Base-by-base conservation (phyloP, 2,797 vertebrate species). In the Lepus townsendii region DNA sequence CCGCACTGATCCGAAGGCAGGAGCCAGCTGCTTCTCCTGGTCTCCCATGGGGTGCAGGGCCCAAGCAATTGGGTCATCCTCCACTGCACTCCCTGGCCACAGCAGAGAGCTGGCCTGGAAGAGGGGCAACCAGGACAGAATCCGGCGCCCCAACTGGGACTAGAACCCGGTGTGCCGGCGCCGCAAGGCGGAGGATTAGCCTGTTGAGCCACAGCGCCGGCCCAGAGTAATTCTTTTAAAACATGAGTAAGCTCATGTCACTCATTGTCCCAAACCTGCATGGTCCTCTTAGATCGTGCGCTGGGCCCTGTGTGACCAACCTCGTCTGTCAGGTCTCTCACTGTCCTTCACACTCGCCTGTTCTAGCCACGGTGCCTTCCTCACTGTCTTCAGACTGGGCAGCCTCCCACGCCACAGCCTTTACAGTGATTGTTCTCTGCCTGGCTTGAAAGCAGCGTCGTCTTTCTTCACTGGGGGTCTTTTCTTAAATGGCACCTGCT, bases 401-500 rank as follows among this genome's bases (percentile, higher is more conserved):
- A 63, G 42, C 57, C 38, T 26, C 7, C 42, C 60, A 4, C 8
- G 24, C 27, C 42, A 26, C 14, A 60, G 24, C 69, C 57, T 90
- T 77, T 54, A 17, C 35, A 50, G 52, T n/a, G 38, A 42, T 7
- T 62, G 0, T 62, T 83, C 30, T 52, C 76, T 90, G 26, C 11
- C 72, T 88, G 35, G 20, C 83, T 16, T 62, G 52, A 35, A 42
- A 57, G 52, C 86, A 42, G 26, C 13, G 13, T 38, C 42, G 69
- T 84, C 12, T 14, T 78, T 13, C 38, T 87, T 69, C 20, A 35
- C 47, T 47, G 4, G 11, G 77, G 54, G 24, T 52, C 77, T 69
- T 71, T 92, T 35, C 63, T 85, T 80, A 90, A 82, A 72, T 35
- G 13, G 47, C 42, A 76, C 47, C 78, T 80, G 57, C 27, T 76